Base-by-base conservation (phyloP, 2,888 invertebrate genomes). In the Folsomia manolachei region DNA sequence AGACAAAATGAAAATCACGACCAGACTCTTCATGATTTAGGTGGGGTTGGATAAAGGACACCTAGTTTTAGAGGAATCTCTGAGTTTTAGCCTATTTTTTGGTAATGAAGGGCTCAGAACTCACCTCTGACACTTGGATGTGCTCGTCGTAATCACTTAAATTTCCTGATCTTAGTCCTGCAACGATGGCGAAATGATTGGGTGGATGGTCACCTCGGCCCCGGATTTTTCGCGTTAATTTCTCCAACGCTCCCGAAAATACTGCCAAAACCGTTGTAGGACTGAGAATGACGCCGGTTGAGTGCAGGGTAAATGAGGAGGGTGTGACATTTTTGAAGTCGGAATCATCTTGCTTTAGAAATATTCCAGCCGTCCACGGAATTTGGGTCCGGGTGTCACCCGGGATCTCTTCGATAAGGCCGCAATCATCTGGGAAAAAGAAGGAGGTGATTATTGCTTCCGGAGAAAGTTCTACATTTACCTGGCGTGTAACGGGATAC, bases 321-420 rank as follows among this genome's bases (percentile, higher is more conserved):
- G 71, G 63, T 2, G 53, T 11, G 0, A 67, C 18, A 26, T 71
- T 52, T 61, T 69, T 71, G n/a, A n/a, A n/a, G 4, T 14, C 39
- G 39, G 7, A 4, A 4, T 14, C 39, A 4, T 9, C 39, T 4
- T 4, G 4, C n/a, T 70, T 66, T 7, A 72, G 70, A 64, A 72
- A 78, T 39, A 78, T 73, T n/a, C 69, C 76, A 0, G 70, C 77
- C 0, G 71, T 75, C 78, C 78, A 78, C 26, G 78, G 77, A 14
- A 71, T 64, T 53, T 71, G 72, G 1, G 77, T 77, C 23, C 78
- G 62, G 0, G 53, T 23, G 18, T 76, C 75, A 1, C 71, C 75
- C 7, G 74, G 71, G 11, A 71, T 71, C 25, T 69, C 72, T 27
- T 72, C 71, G 7, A 70, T 70, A 27, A 71, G 53, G 11, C 76